Evolutionary conservation across 2,113 vertebrate genomes (phyloP), one percentile per base, ranked within the genome.

Genomic region (Herpetotheres cachinnans): DNA sequence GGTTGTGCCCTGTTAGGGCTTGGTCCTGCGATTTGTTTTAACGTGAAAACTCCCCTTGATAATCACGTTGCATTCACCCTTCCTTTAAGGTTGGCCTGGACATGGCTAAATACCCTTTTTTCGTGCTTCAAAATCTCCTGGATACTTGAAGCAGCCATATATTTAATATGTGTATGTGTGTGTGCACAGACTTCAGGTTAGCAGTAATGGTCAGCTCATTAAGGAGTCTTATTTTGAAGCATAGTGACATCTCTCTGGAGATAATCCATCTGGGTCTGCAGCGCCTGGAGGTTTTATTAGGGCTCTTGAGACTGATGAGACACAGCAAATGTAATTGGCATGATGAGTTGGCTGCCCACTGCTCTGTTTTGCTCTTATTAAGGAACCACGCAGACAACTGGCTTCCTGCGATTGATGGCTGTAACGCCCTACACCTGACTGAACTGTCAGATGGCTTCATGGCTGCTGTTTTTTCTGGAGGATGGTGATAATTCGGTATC

Each of bases 11-110:
- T 62, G 36, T 50, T 34, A 21, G 71, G 72, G 25, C 55, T 52
- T 36, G 30, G 7, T 50, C 3, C 0, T 15, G 32, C 1, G 7
- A 3, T 71, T 79, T 55, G 26, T 20, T 56, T 15, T 27, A 19
- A 50, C 4, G 8, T 7, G 56, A 22, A 6, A 10, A 2, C 17
- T 50, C 63, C 40, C 36, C 0, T 0, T 25, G 27, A 10, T 8
- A 5, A 6, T 0, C 26, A 3, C 3, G 2, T 9, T 50, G 20
- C 30, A 0, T 29, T 36, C n/a, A 2, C 8, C 7, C 12, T 34
- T 66, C 21, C 11, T 55, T 78, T 49, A 7, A 42, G 32, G 26
- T 63, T 47, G 32, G 0, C 20, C 25, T 55, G 71, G 66, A 14
- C 8, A 0, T 62, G 36, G 18, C 49, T 52, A 7, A 71, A 17